A percentile compares a stretch with the other conserved stretches of the same genome.
phyloP scores from a whole-genome alignment of 1,140 invertebrate species.

The Andricus grossulariae region DNA sequence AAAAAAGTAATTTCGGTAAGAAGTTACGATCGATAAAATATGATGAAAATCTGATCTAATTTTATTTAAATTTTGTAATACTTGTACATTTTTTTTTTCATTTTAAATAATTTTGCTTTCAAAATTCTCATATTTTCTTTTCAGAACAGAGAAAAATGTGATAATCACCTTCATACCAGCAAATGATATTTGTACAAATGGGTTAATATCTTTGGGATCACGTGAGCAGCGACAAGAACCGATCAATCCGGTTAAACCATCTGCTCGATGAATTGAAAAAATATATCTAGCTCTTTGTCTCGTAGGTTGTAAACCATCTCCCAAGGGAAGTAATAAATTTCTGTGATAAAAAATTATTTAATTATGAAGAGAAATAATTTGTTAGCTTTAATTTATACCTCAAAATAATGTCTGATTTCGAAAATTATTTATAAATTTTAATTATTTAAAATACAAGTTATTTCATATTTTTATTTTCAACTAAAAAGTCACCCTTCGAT shows the following conservation, averaged over 20 bases:
- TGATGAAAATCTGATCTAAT: no score
- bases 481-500: slow-evolving; percentile 80
- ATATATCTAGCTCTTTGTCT: slow-evolving; percentile 80
- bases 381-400: no score
- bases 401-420: background rate
- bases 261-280: slow-evolving; percentile 81
- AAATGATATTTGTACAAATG: slow-evolving; percentile 80
- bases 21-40: no score
- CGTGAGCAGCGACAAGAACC: slow-evolving; percentile 61
- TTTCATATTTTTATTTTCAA: background rate
- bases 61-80: no score
- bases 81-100: no score
- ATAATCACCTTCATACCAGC: slow-evolving; percentile 79
- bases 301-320: slow-evolving; percentile 75
- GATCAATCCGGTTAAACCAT: slow-evolving; percentile 79
- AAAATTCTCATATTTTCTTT: background rate
- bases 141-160: slow-evolving; percentile 11
- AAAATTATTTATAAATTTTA: slow-evolving; percentile 4
- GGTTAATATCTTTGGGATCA: slow-evolving; percentile 78
- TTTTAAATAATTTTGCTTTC: background rate
- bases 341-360: slow-evolving; percentile 68
- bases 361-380: no score
- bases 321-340: slow-evolving; percentile 83
- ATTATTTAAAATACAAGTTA: background rate
- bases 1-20: no score